Base-by-base conservation (phyloP, 2,113 vertebrate species). In the Thalassoma bifasciatum region DNA sequence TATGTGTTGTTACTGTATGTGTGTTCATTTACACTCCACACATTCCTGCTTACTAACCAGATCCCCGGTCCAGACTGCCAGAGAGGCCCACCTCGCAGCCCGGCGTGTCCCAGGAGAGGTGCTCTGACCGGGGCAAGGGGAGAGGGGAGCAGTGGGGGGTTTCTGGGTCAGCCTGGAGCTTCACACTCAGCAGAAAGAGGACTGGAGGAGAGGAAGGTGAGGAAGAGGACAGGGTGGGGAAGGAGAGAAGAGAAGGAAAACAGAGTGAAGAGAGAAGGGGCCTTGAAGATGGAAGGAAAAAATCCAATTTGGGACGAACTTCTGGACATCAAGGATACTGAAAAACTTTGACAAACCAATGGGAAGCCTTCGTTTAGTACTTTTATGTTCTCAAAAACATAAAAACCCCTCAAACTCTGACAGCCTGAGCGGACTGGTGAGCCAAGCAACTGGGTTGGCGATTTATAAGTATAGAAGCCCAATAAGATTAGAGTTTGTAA, bases 31-130 rank as follows among this genome's bases (percentile, higher is more conserved):
- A 67, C 70, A 26, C 82, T 75, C 42, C 67, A 72, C 75, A 77
- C 82, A 81, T 84, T 86, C 86, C 77, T 84, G 50, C 72, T 73
- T 17, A 60, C 78, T 63, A 84, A 86, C 81, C 81, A 86, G 83
- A 85, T 70, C 81, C 75, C 68, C 23, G 17, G 68, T 72, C 82
- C 76, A 80, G 83, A 78, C 77, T 6, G 72, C 64, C 81, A 66
- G 77, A 87, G 85, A 76, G 86, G 84, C 84, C 88, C 86, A 65
- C 67, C 77, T 75, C 52, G 8, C 63, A 61, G 77, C 82, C 80
- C 54, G 80, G 56, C 8, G 9, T 4, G 77, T 88, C 88, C 80
- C 88, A 80, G 80, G 88, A 88, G 88, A 81, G 74, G 51, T 38
- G 74, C 88, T 81, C 77, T 83, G 84, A 86, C 79, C 75, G 69